Base-by-base conservation (phyloP, 2,888 invertebrate genomes). In the Crematogaster levior region DNA sequence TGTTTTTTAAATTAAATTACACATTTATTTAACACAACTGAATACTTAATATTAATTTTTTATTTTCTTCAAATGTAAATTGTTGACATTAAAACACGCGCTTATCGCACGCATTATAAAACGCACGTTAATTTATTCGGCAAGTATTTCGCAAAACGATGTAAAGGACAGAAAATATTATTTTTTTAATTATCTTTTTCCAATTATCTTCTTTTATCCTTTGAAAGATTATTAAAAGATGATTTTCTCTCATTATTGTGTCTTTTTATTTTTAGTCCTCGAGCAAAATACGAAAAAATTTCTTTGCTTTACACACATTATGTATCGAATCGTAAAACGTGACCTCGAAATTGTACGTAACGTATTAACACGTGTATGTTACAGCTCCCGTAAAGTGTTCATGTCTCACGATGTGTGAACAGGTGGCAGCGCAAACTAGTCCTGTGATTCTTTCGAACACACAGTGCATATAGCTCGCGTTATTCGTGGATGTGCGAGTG, bases 341-440 rank as follows among this genome's bases (percentile, higher is more conserved):
- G 18, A 43, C 75, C 61, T 48, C 53, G 40, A 66, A 37, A 37
- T 74, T 48, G 12, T n/a, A 27, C 12, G n/a, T 75, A 65, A 37
- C 37, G 34, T n/a, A 51, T 74, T 30, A 66, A 53, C 40, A 24
- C 30, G 2, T 68, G 21, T 77, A 56, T 18, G 43, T 68, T 66
- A 56, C 56, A 46, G 34, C 56, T 43, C 53, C 43, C 68, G 30
- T 77, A 77, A 68, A 77, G 34, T 34, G 30, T 30, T n/a, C 30
- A 12, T 18, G 34, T 37, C 51, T 70, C 34, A 18, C 79, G 46
- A 48, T 37, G n/a, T 46, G 63, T 61, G 68, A 82, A 82, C 82
- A 77, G 82, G 77, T 82, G 82, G 66, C 77, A 12, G 60, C 21
- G 51, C 65, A 27, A 18, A 58, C 40, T 37, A 37, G 40, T 24